Evolutionary conservation across 2,797 vertebrate species (phyloP).

Genomic region (Eutrigla gurnardus): DNA sequence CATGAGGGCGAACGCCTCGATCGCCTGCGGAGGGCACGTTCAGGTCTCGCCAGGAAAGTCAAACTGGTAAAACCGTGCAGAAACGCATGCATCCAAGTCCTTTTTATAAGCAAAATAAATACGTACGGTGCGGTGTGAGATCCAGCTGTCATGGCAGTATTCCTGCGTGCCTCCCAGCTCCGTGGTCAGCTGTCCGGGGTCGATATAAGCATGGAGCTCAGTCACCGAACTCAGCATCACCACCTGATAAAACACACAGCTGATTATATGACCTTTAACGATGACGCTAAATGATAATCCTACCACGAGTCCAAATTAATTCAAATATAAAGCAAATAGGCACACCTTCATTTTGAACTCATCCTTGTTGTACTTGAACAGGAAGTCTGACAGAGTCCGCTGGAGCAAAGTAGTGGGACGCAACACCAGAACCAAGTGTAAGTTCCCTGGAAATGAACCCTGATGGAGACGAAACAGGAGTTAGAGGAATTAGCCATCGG

Average conservation of each 20-base stretch:
- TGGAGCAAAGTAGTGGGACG: conserved; percentile 91
- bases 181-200: conserved; percentile 91
- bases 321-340: no score
- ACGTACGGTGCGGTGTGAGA: conserved; percentile 89
- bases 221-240: conserved; percentile 95
- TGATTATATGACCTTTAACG: not conserved
- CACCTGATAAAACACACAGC: conserved; percentile 81
- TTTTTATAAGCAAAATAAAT: no score
- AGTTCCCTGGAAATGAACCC: conserved; percentile 93
- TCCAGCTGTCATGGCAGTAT: conserved; percentile 92
- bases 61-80: not conserved
- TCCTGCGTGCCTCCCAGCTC: conserved; percentile 92
- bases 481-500: not conserved
- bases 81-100: not conserved
- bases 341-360: conserved; percentile 97
- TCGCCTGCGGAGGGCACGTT: conserved; percentile 71
- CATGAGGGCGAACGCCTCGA: conserved; percentile 95
- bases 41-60: not conserved
- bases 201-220: conserved; percentile 92
- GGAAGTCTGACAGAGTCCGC: conserved; percentile 91
- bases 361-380: conserved; percentile 93
- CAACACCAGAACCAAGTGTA: conserved; percentile 93
- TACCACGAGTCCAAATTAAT: no score
- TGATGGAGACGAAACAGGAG: conserved; percentile 52
- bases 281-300: not conserved